Base-by-base conservation (phyloP, 2,113 vertebrate species). In the Cinclus mexicanus region DNA sequence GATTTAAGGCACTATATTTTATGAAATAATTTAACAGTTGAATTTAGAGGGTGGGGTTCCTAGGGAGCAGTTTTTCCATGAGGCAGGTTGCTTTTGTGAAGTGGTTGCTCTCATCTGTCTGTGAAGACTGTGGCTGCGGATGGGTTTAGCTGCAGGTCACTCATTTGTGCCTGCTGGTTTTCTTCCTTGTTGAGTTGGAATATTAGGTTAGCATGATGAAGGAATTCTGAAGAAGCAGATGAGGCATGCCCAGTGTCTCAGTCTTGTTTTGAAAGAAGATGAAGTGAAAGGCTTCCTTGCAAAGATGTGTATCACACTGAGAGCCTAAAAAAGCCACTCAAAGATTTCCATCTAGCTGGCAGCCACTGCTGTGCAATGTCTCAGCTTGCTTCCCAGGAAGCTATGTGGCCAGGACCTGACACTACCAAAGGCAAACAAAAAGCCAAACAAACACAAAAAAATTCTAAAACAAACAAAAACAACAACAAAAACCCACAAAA, bases 251-350 rank as follows among this genome's bases (percentile, higher is more conserved):
- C 12, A 26, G 24, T 56, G 55, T 56, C 70, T 94, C 2, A 2
- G 16, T 80, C 21, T 46, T 60, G 29, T 85, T 94, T 70, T 70
- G 42, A 70, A 80, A 50, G 50, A 90, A 50, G 64, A 35, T 77
- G 28, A 69, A 91, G 60, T 67, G 68, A 90, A 95, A 75, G 46
- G 31, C 47, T 87, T 87, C 29, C 39, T 77, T 94, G 46, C 33
- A 85, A 83, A 87, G 81, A 47, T 33, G 11, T 7, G 0, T 60
- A 74, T 77, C 59, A 37, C 25, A 22, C 18, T n/a, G 59, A 33
- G 49, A 56, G 7, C 28, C 63, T 56, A 25, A 92, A 74, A 92
- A 57, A 77, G 0, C 5, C 11, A 6, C 33, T 49, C 39, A 12
- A 2, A 39, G 12, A 42, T 80, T 91, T 94, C 65, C 23, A 18